Percentiles rank a stretch among this genome's conserved stretches.
Conservation (phyloP, 2,888 invertebrate species). For the Pachydiplax longipennis region DNA sequence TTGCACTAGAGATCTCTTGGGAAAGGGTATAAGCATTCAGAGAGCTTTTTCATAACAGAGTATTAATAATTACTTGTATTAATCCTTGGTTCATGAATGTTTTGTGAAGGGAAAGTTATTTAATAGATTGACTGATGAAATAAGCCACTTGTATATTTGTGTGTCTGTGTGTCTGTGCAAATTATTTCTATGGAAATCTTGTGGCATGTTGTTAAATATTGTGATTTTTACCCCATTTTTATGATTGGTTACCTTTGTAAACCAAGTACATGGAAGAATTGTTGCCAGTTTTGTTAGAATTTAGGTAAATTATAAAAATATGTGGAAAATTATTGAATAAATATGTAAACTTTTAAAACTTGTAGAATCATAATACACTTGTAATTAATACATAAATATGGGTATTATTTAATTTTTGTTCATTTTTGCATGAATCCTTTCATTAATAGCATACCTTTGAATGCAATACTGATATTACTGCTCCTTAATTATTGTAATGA, state of each 20-base stretch:
- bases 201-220: conserved; percentile 41
- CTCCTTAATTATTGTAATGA: no score
- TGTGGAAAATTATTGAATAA: conserved; percentile 27
- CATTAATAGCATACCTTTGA: no score
- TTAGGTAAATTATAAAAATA: conserved; percentile 43
- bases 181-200: conserved; percentile 41
- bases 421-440: background rate
- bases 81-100: conserved; percentile 34
- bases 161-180: conserved; percentile 20
- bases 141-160: conserved; percentile 43
- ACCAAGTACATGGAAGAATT: conserved; percentile 34
- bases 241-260: conserved; percentile 41
- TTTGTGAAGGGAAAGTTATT: conserved; percentile 41
- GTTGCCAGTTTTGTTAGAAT: conserved; percentile 43
- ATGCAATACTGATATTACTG: no score
- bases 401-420: conserved; percentile 32
- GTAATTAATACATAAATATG: conserved; percentile 44
- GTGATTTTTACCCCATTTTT: conserved; percentile 43
- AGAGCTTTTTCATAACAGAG: conserved; percentile 12
- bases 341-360: conserved; percentile 39
- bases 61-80: conserved; percentile 42
- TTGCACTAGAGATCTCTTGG: background rate
- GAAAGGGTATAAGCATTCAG: conserved; percentile 15
- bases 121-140: conserved; percentile 39
- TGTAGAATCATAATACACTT: conserved; percentile 42